Conservation (phyloP, 2,113 vertebrate genomes). For the Zootoca vivipara region DNA sequence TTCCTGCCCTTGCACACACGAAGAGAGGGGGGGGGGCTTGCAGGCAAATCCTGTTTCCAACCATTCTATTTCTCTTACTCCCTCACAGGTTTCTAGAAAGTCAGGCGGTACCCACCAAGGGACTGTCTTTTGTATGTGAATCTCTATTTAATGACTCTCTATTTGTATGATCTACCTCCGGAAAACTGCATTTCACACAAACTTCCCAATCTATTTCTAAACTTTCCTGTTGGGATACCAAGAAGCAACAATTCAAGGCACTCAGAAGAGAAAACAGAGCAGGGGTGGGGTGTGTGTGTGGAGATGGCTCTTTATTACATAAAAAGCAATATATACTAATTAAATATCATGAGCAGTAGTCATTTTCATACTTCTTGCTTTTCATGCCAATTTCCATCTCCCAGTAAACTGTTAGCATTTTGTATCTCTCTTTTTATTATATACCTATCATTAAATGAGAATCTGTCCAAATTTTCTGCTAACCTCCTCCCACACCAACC, state of each 20-base stretch:
- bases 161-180: no score
- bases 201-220: background rate
- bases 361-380: rapidly evolving
- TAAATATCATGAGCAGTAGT: background rate
- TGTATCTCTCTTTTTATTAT: background rate
- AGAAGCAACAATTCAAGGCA: no score
- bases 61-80: background rate
- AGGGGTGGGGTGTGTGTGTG: background rate
- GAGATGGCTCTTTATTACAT: background rate
- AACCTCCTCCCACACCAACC: background rate
- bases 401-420: background rate
- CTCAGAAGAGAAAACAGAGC: background rate
- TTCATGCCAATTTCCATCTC: background rate
- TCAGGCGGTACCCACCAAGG: background rate
- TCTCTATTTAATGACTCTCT: background rate
- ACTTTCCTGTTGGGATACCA: background rate
- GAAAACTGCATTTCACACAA: background rate
- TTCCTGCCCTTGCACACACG: background rate
- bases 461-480: background rate
- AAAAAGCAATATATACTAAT: background rate
- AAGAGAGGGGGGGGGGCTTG: background rate
- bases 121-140: background rate
- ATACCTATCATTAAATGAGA: background rate
- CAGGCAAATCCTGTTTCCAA: background rate
- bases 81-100: background rate